phyloP scores from a whole-genome alignment of 2,113 vertebrate species.

The Laterallus jamaicensis region DNA sequence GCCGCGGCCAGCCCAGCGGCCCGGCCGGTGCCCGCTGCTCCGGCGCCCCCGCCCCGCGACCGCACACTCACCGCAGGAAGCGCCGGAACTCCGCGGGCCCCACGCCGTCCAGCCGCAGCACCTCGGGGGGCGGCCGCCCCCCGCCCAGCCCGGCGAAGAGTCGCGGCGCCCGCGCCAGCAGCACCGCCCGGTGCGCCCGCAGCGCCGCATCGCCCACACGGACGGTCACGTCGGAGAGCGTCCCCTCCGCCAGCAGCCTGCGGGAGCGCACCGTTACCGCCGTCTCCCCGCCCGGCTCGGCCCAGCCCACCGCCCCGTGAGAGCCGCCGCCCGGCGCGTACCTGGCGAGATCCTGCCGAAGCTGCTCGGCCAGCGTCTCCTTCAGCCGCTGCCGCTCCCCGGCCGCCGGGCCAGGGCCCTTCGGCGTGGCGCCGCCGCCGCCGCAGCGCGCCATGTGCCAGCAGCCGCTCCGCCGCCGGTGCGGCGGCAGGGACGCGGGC shows the following conservation, averaged over 20 bases:
- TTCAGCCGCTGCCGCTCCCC: conserved; percentile 71
- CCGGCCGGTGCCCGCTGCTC: not conserved
- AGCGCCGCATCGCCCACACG: too few relatives aligned
- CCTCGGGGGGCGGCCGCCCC: not conserved
- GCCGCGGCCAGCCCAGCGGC: rapidly evolving
- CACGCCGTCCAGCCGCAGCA: not conserved
- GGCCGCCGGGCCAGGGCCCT: not conserved
- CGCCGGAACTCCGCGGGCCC: not conserved
- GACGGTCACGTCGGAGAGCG: too few relatives aligned
- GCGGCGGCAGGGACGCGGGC: not conserved
- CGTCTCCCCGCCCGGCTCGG: too few relatives aligned
- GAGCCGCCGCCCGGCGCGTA: too few relatives aligned
- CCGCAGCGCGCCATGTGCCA: conserved; percentile 57
- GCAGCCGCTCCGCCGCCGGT: not conserved
- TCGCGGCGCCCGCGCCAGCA: conserved; percentile 76
- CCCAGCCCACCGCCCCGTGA: too few relatives aligned
- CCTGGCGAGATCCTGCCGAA: conserved; percentile 76
- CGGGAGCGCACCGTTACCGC: too few relatives aligned
- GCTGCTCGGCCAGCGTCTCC: conserved; percentile 69
- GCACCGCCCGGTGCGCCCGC: too few relatives aligned
- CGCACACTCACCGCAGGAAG: conserved; percentile 83
- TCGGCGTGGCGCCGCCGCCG: not conserved
- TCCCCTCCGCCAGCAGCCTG: too few relatives aligned
- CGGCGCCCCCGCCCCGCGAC: not conserved
- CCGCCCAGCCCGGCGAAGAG: not conserved